These are phyloP conservation scores for Thaumetopoea pityocampa DNA, from an alignment of 1,140 invertebrate species.

Conservation along the genomic window DNA sequence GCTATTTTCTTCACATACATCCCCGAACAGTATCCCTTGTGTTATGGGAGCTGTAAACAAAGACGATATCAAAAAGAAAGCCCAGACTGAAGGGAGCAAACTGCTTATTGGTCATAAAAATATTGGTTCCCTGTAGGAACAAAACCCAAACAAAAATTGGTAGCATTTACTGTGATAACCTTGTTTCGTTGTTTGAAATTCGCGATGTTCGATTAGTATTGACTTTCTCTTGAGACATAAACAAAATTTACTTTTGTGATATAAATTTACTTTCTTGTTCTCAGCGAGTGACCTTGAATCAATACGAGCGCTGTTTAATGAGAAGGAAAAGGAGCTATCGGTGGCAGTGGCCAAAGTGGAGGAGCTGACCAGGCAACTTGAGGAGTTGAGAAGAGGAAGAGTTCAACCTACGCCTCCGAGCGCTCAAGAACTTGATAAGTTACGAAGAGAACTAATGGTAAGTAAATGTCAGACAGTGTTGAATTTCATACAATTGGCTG, in stretches of 20 bases:
- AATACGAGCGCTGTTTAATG: slow-evolving; percentile 96
- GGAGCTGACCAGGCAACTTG: slow-evolving; percentile 94
- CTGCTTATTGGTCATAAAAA: too few species aligned
- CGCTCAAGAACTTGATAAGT: slow-evolving; percentile 91
- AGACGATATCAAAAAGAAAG: too few species aligned
- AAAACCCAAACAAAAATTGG: too few species aligned
- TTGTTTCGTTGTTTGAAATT: too few species aligned
- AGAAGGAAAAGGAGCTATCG: slow-evolving; percentile 97
- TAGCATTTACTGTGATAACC: too few species aligned
- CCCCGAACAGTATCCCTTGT: too few species aligned
- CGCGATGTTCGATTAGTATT: slow-evolving; percentile 1
- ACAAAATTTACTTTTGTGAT: neutral
- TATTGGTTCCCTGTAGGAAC: too few species aligned
- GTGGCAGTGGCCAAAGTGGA: slow-evolving; percentile 97
- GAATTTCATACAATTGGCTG: neutral
- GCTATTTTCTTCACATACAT: too few species aligned
- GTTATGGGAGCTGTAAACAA: too few species aligned
- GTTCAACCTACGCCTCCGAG: slow-evolving; percentile 82
- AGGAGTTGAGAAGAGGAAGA: slow-evolving; percentile 87
- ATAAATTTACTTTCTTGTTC: slow-evolving; percentile 37
- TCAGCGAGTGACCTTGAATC: slow-evolving; percentile 95
- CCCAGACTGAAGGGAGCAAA: too few species aligned
- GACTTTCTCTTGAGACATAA: neutral
- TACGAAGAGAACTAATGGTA: slow-evolving; percentile 93
- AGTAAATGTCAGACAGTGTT: slow-evolving; percentile 47